Evolutionary conservation across 2,797 vertebrate species (phyloP).

Genomic region (Graptemys geographica): DNA sequence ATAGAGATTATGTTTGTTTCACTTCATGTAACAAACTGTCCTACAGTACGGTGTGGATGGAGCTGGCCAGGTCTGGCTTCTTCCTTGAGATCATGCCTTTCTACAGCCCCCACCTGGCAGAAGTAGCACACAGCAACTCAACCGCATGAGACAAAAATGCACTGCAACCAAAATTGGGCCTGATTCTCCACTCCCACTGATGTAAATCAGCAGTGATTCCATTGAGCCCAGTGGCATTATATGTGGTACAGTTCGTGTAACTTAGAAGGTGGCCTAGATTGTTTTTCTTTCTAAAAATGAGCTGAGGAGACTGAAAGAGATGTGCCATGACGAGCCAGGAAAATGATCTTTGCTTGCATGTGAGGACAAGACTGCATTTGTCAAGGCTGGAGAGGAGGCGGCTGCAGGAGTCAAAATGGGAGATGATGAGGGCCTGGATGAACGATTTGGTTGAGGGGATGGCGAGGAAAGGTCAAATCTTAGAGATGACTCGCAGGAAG

Average conservation of each 20-base stretch:
- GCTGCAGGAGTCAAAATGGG: not conserved
- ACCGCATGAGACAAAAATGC: slow-evolving; percentile 35
- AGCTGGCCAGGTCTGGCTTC: not conserved
- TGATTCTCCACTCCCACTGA: not conserved
- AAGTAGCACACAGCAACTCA: not conserved
- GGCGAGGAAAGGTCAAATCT: not conserved
- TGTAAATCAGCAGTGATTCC: slow-evolving; percentile 23
- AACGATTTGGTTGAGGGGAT: not conserved
- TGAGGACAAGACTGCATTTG: not conserved
- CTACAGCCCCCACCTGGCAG: not conserved
- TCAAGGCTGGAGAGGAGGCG: not conserved
- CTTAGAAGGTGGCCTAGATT: slow-evolving; percentile 39
- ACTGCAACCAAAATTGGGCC: not conserved
- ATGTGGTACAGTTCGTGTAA: not conserved
- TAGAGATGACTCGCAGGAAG: not conserved
- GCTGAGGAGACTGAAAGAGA: slow-evolving; percentile 24
- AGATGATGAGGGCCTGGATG: not conserved
- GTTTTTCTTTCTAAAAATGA: slow-evolving; percentile 26
- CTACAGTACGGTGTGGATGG: not conserved
- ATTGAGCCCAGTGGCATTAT: not conserved
- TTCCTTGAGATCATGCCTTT: not conserved
- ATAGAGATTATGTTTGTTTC: not conserved
- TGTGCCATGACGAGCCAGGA: not conserved
- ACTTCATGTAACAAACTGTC: not conserved
- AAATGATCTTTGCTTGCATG: not conserved